Evolutionary conservation across 2,888 invertebrate species (phyloP).

Genomic region (Eilema griseolum): DNA sequence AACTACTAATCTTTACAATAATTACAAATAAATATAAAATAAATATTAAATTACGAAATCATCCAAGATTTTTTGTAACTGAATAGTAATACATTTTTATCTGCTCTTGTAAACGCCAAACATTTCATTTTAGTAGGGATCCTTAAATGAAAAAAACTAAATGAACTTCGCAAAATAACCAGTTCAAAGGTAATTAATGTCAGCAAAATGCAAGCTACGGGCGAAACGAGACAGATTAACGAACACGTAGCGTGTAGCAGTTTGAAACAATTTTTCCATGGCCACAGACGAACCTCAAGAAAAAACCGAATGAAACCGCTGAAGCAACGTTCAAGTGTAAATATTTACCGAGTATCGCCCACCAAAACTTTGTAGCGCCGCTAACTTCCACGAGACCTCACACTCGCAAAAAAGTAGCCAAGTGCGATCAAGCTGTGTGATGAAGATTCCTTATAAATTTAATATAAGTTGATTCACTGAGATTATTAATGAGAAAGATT

Average conservation of each 20-base stretch:
- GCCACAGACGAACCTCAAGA: conserved; percentile 72
- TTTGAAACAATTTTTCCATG: conserved; percentile 69
- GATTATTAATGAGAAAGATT: neutral
- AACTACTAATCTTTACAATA: neutral
- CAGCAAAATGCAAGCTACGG: conserved; percentile 50
- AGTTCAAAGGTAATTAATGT: conserved; percentile 43
- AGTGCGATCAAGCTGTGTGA: conserved; percentile 18
- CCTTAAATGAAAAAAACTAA: neutral
- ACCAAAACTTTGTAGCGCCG: conserved; percentile 78
- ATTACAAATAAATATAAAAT: too few relatives aligned
- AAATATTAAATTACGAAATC: neutral
- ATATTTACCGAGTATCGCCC: conserved; percentile 77
- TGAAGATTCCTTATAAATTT: conserved; percentile 17
- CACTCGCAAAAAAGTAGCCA: conserved; percentile 68
- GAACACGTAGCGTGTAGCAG: conserved; percentile 61
- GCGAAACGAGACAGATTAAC: conserved; percentile 59
- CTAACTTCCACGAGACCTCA: conserved; percentile 69
- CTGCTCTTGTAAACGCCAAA: neutral
- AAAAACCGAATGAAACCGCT: conserved; percentile 69
- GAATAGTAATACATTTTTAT: neutral
- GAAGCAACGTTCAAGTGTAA: conserved; percentile 74
- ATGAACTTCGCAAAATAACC: neutral
- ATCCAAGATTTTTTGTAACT: neutral
- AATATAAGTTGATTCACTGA: neutral
- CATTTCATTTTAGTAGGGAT: neutral